Evolutionary conservation across 23 tunicate genomes (phyloP), one percentile per base, ranked within the genome.

Genomic region (Diplosoma virens): DNA sequence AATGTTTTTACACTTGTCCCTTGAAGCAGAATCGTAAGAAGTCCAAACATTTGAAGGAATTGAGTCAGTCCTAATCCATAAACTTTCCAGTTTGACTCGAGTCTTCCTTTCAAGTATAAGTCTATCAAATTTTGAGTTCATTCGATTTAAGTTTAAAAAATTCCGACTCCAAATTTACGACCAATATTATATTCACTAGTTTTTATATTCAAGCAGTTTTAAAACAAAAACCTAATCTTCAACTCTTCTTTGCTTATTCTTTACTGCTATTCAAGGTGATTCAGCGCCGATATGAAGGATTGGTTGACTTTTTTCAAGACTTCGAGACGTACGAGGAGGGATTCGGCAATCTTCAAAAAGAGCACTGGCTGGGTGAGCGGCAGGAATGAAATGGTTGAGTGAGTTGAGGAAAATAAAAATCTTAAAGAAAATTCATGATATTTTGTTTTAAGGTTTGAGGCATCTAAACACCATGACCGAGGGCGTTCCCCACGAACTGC

Each of bases 331-430:
- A 68, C 28, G 54, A n/a, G 24, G 21, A 41, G 23, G 75, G 75
- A 6, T 68, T 68, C 25, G 75, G 75, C 16, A 53, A 68, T 25
- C 35, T n/a, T 4, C 21, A 68, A 22, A 68, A 35, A 35, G 75
- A 68, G 53, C 21, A 36, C 37, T 68, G 75, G 75, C 21, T 68
- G 9, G 75, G 75, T 68, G 4, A 25, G 53, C 37, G 75, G 16
- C 26, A n/a, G 21, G 6, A 6, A 11, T 58, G 20, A 11, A 41
- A 7, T 14, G 9, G 50, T 41, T 41, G 14, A 41, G 50, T 7
- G 11, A 7, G 14, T 14, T 41, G 50, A 9, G 14, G 14, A 41
- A 41, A 41, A 14, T 7, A n/a, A 23, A n/a, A 58, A n/a, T 5
- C 65, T 58, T 58, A n/a, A n/a, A 58, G 14, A 58, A n/a, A 58